Evolutionary conservation across 1,140 invertebrate species (phyloP), one percentile per base, ranked within the genome.

Genomic region (Pararge aegeria): DNA sequence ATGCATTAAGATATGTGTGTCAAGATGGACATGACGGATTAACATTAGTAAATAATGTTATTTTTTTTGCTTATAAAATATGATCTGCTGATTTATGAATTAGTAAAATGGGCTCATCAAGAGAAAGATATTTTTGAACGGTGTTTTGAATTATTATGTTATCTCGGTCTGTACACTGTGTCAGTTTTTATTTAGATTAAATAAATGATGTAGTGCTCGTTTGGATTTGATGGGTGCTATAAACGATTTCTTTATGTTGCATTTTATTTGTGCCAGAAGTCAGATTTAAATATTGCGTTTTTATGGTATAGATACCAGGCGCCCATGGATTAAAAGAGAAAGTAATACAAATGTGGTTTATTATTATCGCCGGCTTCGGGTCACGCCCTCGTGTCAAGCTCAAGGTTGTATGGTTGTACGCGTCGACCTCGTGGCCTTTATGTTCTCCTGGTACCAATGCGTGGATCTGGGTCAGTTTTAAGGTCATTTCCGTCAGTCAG

Each of bases 11-110:
- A 37, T 59, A 63, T 61, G 65, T 67, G 34, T 67, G 65, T 56
- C 65, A 59, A 46, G 52, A 55, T 51, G 37, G 24, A 65, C 53
- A 56, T 56, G 63, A 65, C 54, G 24, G 63, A 65, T 65, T 65
- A 65, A 44, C 55, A 55, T 64, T 64, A 46, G 55, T 50, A 50
- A 51, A 58, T 50, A 42, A 58, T 50, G 48, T 34, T 21, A 9
- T n/a, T 34, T 55, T 55, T 18, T 12, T 24, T 2, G 24, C 42
- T 20, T 46, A 46, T 46, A 46, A 34, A 7, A 42, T n/a, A 21
- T 40, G 51, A 40, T 40, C 34, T 53, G 51, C 51, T 40, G 52
- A 55, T 55, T 55, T 55, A 55, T 55, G 52, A 55, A 55, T 55
- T 44, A 21, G 37, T 55, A 44, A 55, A 55, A 44, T 55, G 12